Evolutionary conservation across 1,140 invertebrate species (phyloP), one percentile per base, ranked within the genome.

Genomic region (Idris sp.): DNA sequence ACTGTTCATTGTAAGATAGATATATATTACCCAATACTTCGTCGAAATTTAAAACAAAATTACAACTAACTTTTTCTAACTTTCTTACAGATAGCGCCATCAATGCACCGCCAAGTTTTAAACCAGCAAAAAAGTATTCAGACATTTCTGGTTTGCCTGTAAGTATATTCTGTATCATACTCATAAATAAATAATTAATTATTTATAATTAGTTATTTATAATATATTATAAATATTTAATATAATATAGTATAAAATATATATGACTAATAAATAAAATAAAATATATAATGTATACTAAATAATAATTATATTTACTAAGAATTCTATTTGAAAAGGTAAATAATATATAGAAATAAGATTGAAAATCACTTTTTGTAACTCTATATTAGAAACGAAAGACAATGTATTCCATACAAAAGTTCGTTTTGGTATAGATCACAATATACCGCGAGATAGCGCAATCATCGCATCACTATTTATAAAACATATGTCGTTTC

Each of bases 41-140:
- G n/a, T 22, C 6, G 19, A 22, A 4, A 22, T 6, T 22, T 6
- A 22, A 22, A 22, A 6, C 6, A 22, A 4, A 4, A 22, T 22
- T 22, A 22, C n/a, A n/a, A n/a, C n/a, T n/a, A n/a, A n/a, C n/a
- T n/a, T n/a, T n/a, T n/a, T n/a, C n/a, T n/a, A n/a, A n/a, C n/a
- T n/a, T 30, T 15, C 0, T 61, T 62, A 7, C 80, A 94, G 93
- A 95, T 86, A 93, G 92, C 80, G 92, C 91, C 30, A 93, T 98
- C 61, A 96, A 97, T 88, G 95, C 95, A 22, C 95, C 95, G 11
- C 95, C 96, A 26, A 95, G 95, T 53, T 95, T 97, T 75, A 93
- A 92, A 83, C 96, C 96, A 15, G 91, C 94, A 1, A 97, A 97
- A 82, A 97, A 97, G 80, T 97, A 97, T 86, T 97, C 96, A 0